Evolutionary conservation across 2,888 invertebrate species (phyloP).

Genomic region (Synanthedon vespiformis): DNA sequence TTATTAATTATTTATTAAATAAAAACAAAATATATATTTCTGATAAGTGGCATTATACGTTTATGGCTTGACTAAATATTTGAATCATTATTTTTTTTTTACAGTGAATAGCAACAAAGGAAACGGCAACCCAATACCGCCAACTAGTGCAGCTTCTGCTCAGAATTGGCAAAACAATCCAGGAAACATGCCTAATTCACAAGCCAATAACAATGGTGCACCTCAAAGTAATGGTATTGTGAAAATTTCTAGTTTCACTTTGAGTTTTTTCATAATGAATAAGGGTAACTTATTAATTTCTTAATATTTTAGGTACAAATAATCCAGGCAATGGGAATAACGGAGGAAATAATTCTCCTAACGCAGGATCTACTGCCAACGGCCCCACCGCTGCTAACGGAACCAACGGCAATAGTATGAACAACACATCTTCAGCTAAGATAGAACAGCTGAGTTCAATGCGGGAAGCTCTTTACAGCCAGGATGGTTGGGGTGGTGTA

Average conservation of each 20-base stretch:
- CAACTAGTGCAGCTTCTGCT: slow-evolving; percentile 47
- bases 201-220: slow-evolving; percentile 60
- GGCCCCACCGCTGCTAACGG: slow-evolving; percentile 46
- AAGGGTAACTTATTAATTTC: background rate
- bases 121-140: slow-evolving; percentile 53
- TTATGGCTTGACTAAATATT: slow-evolving; percentile 6
- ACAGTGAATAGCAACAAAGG: slow-evolving; percentile 67
- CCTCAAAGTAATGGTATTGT: slow-evolving; percentile 49
- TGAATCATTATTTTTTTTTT: slow-evolving; percentile 14
- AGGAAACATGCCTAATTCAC: slow-evolving; percentile 59
- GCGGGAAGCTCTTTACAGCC: slow-evolving; percentile 91
- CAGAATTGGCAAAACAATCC: slow-evolving; percentile 59
- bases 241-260: background rate
- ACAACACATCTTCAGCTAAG: slow-evolving; percentile 79
- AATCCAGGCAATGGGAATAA: slow-evolving; percentile 48
- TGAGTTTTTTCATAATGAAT: too few relatives aligned
- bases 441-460: slow-evolving; percentile 91
- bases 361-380: slow-evolving; percentile 42
- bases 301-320: slow-evolving; percentile 37
- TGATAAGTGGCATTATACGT: too few relatives aligned
- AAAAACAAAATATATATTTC: too few relatives aligned
- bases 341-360: slow-evolving; percentile 59
- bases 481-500: slow-evolving; percentile 94
- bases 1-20: too few relatives aligned
- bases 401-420: slow-evolving; percentile 54